These are phyloP conservation scores for Orchesella flavescens DNA, from an alignment of 2,888 invertebrate species.

Conservation along the genomic window DNA sequence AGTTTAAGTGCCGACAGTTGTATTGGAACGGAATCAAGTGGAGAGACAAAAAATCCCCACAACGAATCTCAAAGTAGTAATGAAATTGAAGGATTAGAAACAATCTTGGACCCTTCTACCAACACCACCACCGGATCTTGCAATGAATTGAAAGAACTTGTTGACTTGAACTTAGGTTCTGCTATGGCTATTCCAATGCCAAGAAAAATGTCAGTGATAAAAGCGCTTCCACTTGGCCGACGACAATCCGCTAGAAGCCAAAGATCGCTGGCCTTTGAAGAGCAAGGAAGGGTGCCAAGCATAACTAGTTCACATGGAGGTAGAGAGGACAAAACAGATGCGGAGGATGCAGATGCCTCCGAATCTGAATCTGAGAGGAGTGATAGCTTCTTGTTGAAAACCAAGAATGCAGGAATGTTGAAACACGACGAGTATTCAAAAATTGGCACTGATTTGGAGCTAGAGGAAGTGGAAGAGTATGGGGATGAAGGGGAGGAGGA, in stretches of 20 bases:
- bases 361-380: constrained; percentile 60
- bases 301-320: neutral
- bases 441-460: constrained; percentile 51
- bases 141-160: constrained; percentile 32
- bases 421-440: neutral
- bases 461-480: constrained; percentile 49
- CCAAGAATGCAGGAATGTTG: neutral
- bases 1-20: constrained; percentile 68
- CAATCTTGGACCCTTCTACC: neutral
- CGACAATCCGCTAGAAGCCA: constrained; percentile 16
- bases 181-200: constrained; percentile 18
- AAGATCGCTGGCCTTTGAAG: neutral
- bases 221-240: neutral
- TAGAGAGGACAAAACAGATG: constrained; percentile 9
- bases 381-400: constrained; percentile 17
- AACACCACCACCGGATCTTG: too few relatives aligned
- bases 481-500: constrained; percentile 39
- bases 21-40: constrained; percentile 70
- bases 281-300: neutral
- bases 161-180: constrained; percentile 37
- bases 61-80: constrained; percentile 59
- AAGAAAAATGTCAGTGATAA: constrained; percentile 7
- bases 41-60: constrained; percentile 55
- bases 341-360: constrained; percentile 59
- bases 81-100: constrained; percentile 48